Evolutionary conservation across 2,797 vertebrate genomes (phyloP).

Genomic region (Xyrichtys novacula): DNA sequence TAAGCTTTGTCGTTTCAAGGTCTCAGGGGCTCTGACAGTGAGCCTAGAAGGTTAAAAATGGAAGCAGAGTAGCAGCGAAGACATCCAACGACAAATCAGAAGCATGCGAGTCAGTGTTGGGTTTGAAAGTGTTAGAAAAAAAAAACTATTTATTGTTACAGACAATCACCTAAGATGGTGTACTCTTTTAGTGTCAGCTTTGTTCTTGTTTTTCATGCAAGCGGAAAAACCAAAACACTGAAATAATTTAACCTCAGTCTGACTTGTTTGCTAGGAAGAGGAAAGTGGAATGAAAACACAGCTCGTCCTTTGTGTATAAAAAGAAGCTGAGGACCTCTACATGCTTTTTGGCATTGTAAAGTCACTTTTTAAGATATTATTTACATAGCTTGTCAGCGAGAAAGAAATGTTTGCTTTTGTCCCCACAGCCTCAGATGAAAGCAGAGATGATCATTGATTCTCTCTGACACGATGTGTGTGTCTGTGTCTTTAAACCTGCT

Average conservation of each 20-base stretch:
- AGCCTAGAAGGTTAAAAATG: slow-evolving; percentile 69
- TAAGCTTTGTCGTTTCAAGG: slow-evolving; percentile 64
- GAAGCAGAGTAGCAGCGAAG: slow-evolving; percentile 67
- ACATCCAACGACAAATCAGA: slow-evolving; percentile 71
- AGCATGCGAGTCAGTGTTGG: slow-evolving; percentile 64
- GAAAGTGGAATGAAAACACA: slow-evolving; percentile 74
- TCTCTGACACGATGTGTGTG: slow-evolving; percentile 74
- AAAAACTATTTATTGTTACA: slow-evolving; percentile 75
- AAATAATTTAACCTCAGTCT: slow-evolving; percentile 82
- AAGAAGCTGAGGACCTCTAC: slow-evolving; percentile 73
- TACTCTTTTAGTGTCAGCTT: slow-evolving; percentile 74
- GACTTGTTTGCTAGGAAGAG: slow-evolving; percentile 76
- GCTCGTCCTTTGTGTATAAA: slow-evolving; percentile 77
- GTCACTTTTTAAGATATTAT: slow-evolving; percentile 80
- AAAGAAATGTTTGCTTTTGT: slow-evolving; percentile 80
- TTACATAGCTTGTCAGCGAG: slow-evolving; percentile 81
- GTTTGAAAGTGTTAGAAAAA: slow-evolving; percentile 69
- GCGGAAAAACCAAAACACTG: slow-evolving; percentile 78
- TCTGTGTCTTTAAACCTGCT: slow-evolving; percentile 77
- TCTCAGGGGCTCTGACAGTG: slow-evolving; percentile 66
- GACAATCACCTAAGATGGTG: slow-evolving; percentile 69
- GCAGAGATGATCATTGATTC: slow-evolving; percentile 78
- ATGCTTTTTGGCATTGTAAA: slow-evolving; percentile 78
- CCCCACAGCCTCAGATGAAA: slow-evolving; percentile 75
- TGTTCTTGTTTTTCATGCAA: slow-evolving; percentile 76